Evolutionary conservation across 2,888 invertebrate genomes (phyloP).

Genomic region (Peribatodes rhomboidaria): DNA sequence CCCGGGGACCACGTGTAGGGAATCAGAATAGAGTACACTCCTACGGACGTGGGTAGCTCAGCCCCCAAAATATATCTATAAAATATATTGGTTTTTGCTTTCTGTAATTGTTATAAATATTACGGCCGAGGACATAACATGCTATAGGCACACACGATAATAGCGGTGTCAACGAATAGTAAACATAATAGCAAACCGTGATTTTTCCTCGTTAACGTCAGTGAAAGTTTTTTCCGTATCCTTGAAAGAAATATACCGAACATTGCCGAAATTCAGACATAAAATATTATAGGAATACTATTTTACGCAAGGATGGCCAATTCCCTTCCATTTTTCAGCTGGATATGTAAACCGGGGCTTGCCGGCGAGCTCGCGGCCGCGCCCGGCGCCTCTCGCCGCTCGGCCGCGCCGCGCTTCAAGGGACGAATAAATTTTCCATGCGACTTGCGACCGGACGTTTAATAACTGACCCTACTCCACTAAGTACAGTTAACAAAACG

Average conservation of each 20-base stretch:
- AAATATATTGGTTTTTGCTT: no score
- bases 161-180: no score
- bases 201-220: neutral
- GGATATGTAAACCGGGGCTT: constrained; percentile 32
- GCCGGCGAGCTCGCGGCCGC: neutral
- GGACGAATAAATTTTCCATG: constrained; percentile 36
- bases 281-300: constrained; percentile 30
- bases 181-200: neutral
- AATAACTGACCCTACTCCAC: constrained; percentile 31
- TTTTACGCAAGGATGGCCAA: constrained; percentile 34
- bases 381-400: constrained; percentile 7
- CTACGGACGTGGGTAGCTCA: no score
- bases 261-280: constrained; percentile 17
- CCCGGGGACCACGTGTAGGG: no score
- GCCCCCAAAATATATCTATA: no score
- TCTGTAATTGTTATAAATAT: no score
- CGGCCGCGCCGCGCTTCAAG: neutral
- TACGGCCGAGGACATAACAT: no score
- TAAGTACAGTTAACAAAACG: constrained; percentile 46
- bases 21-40: no score
- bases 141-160: no score
- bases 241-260: neutral
- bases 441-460: constrained; percentile 28
- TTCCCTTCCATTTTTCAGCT: constrained; percentile 31
- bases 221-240: neutral